These are phyloP conservation scores for Gobius niger DNA, from an alignment of 2,113 vertebrate genomes.

Conservation along the genomic window DNA sequence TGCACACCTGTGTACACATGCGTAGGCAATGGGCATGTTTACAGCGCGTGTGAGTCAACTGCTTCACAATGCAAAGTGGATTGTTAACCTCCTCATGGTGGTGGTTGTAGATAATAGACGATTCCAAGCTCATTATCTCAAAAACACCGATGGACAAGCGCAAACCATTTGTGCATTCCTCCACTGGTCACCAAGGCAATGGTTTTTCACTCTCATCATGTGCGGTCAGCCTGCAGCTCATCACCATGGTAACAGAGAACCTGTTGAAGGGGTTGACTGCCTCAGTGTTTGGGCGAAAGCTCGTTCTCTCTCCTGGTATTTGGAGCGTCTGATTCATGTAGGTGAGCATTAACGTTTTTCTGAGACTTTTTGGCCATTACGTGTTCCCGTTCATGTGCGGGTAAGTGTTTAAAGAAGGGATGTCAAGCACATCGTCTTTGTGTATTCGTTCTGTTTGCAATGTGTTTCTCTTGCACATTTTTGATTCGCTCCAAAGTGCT, in stretches of 20 bases:
- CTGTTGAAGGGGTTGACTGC: constrained; percentile 68
- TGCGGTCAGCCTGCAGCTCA: constrained; percentile 53
- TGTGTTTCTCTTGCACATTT: no score
- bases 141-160: constrained; percentile 18
- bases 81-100: constrained; percentile 19
- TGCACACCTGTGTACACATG: constrained; percentile 5
- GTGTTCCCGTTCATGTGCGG: no score
- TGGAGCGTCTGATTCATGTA: constrained; percentile 14
- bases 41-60: constrained; percentile 9
- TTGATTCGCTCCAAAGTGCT: no score
- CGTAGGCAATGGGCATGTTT: background rate
- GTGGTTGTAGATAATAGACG: background rate
- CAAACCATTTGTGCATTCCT: constrained; percentile 46
- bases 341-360: background rate
- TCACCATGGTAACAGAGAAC: constrained; percentile 75
- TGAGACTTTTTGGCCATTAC: constrained; percentile 8
- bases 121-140: constrained; percentile 9
- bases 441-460: no score
- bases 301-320: constrained; percentile 39
- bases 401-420: no score
- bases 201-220: constrained; percentile 52
- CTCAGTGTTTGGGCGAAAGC: constrained; percentile 30
- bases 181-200: constrained; percentile 60
- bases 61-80: constrained; percentile 41
- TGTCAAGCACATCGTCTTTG: no score